These are phyloP conservation scores for Orbicella faveolata DNA, from an alignment of 64 coral and sea anemone species.

Conservation along the genomic window DNA sequence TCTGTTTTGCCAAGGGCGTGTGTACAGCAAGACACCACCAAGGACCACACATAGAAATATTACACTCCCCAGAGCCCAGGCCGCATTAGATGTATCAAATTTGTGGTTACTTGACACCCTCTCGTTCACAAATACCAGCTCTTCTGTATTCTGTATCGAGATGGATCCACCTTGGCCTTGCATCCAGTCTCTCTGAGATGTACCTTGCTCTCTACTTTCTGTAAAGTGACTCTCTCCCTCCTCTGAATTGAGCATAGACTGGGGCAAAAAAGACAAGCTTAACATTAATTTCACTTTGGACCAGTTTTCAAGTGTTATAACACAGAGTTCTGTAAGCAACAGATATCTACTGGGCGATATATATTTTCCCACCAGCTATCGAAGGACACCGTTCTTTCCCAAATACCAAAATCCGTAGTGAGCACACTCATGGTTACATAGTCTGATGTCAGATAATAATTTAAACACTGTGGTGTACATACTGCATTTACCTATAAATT, in stretches of 20 bases:
- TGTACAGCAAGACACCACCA: constrained; percentile 72
- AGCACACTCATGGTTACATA: no score
- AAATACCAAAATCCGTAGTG: no score
- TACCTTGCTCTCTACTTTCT: not conserved
- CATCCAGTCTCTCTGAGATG: not conserved
- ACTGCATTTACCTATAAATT: no score
- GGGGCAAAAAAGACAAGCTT: not conserved
- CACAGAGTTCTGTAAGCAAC: not conserved
- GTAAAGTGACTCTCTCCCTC: not conserved
- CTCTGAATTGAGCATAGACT: not conserved
- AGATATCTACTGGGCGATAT: no score
- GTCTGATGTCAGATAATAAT: no score
- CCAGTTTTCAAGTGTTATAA: not conserved
- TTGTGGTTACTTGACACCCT: constrained; percentile 36
- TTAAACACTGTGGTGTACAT: no score
- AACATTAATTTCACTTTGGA: not conserved
- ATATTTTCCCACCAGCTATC: no score
- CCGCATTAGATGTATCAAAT: constrained; percentile 86
- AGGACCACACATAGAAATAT: constrained; percentile 82
- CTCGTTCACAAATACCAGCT: constrained; percentile 61
- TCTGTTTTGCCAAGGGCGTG: constrained; percentile 84
- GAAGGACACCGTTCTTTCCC: no score
- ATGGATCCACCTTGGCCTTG: not conserved
- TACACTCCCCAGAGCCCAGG: constrained; percentile 91
- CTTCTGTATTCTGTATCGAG: constrained; percentile 75